phyloP scores from a whole-genome alignment of 2,888 invertebrate genomes.

The Campoletis raptor region DNA sequence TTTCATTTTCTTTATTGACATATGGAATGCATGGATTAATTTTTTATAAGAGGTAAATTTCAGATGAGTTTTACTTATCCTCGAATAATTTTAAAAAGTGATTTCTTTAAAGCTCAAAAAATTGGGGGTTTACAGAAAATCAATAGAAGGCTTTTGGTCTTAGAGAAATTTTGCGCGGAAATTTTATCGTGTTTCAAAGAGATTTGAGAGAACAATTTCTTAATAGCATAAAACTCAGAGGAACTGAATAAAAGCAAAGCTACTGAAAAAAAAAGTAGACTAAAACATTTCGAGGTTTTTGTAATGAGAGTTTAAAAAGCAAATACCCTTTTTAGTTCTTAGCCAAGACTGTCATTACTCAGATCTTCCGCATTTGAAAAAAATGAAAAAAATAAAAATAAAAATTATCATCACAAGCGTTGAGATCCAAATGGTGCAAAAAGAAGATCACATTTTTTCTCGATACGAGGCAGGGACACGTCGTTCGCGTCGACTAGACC shows the following conservation, averaged over 20 bases:
- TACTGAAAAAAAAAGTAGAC: neutral
- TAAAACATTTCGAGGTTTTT: neutral
- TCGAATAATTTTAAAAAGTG: no score
- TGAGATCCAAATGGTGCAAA: conserved; percentile 5
- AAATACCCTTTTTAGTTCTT: neutral
- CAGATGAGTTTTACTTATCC: neutral
- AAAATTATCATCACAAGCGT: conserved; percentile 1
- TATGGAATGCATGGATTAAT: neutral
- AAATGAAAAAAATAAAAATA: neutral
- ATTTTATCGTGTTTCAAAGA: neutral
- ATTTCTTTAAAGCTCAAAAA: no score
- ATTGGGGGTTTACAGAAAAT: no score
- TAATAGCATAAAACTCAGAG: neutral
- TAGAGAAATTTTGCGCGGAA: neutral
- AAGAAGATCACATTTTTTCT: neutral
- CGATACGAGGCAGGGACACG: conserved; percentile 40
- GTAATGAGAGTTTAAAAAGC: neutral
- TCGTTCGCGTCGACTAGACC: conserved; percentile 51
- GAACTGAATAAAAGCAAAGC: neutral
- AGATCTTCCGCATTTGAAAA: neutral
- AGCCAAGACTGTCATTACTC: neutral
- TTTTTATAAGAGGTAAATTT: neutral
- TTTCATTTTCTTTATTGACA: neutral
- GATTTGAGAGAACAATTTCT: neutral
- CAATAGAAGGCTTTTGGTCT: no score